A percentile compares a stretch with the other conserved stretches of the same genome.
phyloP scores from a whole-genome alignment of 2,888 invertebrate species.

The Epicampocera succincta region DNA sequence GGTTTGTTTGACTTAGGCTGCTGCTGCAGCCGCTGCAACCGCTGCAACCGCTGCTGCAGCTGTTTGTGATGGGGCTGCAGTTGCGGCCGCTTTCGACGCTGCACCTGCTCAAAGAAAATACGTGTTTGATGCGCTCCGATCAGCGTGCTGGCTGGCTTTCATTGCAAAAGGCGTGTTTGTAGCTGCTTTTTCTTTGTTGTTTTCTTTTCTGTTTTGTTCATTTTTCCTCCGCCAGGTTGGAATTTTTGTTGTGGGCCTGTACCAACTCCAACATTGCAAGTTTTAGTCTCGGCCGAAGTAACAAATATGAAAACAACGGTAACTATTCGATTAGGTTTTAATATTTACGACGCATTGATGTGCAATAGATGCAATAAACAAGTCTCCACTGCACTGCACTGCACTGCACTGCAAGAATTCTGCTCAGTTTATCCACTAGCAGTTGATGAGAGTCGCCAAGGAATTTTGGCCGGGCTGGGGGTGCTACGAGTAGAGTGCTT shows the following conservation, averaged over 20 bases:
- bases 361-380: no score
- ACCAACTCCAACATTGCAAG: slow-evolving; percentile 15
- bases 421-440: no score
- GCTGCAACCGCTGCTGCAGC: slow-evolving; percentile 27
- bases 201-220: slow-evolving; percentile 1
- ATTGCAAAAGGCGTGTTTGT: slow-evolving; percentile 55
- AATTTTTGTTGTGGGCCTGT: slow-evolving; percentile 57
- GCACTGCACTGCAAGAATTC: no score
- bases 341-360: slow-evolving; percentile 43
- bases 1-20: slow-evolving; percentile 60
- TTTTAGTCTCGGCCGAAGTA: slow-evolving; percentile 23
- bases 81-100: slow-evolving; percentile 31
- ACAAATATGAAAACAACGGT: slow-evolving; percentile 47
- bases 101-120: slow-evolving; percentile 51
- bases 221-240: slow-evolving; percentile 48
- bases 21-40: slow-evolving; percentile 31
- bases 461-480: no score
- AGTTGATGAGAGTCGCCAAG: no score
- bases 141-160: slow-evolving; percentile 43
- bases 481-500: no score
- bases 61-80: neutral
- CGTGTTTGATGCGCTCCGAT: slow-evolving; percentile 59
- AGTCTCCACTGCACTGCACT: no score
- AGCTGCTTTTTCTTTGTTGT: slow-evolving; percentile 23
- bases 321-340: slow-evolving; percentile 56